phyloP scores from a whole-genome alignment of 35 echinoderm and acorn worm species.

The Hemicentrotus pulcherrimus region DNA sequence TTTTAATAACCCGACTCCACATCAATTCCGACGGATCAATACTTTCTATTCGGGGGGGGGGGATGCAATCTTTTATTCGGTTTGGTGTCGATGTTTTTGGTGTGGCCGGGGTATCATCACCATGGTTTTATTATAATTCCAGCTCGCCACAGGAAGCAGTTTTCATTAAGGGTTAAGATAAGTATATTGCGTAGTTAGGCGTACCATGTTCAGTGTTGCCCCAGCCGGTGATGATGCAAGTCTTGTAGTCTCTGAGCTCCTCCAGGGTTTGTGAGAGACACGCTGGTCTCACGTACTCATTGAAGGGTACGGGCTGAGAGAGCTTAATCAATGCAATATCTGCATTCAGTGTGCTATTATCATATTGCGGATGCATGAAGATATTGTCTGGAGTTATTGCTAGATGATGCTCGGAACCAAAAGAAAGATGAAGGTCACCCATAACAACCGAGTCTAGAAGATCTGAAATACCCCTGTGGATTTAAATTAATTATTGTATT shows the following conservation, averaged over 20 bases:
- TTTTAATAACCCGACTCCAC: too few species aligned
- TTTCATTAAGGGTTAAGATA: background rate
- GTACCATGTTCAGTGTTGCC: background rate
- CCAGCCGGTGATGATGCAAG: background rate
- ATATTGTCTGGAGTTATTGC: background rate
- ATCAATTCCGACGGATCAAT: too few species aligned
- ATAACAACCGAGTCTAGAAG: constrained; percentile 40
- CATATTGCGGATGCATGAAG: background rate
- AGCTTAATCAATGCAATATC: background rate
- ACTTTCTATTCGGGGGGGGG: too few species aligned
- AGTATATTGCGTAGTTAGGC: background rate
- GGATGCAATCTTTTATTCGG: too few species aligned
- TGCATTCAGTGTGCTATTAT: background rate
- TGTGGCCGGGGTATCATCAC: too few species aligned
- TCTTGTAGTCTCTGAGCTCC: background rate
- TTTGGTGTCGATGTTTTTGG: too few species aligned
- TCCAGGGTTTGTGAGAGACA: background rate
- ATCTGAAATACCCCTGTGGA: background rate
- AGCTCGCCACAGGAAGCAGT: background rate
- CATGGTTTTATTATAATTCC: too few species aligned
- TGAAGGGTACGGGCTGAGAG: background rate
- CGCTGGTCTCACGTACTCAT: background rate
- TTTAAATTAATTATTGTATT: background rate
- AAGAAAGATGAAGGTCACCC: constrained; percentile 1
- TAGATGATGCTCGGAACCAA: background rate